Conservation (phyloP, 2,888 invertebrate genomes). For the Trichopoda pennipes region DNA sequence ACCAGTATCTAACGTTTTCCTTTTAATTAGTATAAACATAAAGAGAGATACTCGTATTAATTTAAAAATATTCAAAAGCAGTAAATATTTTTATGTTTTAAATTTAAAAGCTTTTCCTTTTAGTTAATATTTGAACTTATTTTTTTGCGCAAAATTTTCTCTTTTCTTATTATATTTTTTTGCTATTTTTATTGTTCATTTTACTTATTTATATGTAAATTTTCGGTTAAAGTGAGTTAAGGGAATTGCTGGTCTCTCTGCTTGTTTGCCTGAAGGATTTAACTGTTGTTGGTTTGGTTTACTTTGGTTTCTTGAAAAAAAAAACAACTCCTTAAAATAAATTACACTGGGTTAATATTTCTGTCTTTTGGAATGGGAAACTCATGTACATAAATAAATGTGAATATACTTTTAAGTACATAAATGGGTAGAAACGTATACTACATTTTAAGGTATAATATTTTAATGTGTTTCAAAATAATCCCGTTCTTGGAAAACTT, state of each 20-base stretch:
- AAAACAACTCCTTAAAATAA: constrained; percentile 42
- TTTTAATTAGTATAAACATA: constrained; percentile 6
- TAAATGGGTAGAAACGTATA: too few relatives aligned
- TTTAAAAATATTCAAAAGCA: background rate
- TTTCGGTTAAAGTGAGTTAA: constrained; percentile 51
- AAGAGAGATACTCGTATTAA: constrained; percentile 1
- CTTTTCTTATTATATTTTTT: constrained; percentile 2
- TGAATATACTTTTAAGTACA: background rate
- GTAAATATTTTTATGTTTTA: constrained; percentile 9
- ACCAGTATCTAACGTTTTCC: background rate
- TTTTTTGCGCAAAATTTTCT: constrained; percentile 8
- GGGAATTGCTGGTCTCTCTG: constrained; percentile 14
- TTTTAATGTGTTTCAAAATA: too few relatives aligned
- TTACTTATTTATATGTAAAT: constrained; percentile 66
- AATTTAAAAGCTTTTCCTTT: constrained; percentile 43
- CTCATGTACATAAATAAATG: constrained; percentile 8
- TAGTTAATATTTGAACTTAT: constrained; percentile 36
- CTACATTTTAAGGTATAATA: too few relatives aligned
- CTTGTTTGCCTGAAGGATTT: constrained; percentile 29
- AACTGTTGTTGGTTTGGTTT: constrained; percentile 36
- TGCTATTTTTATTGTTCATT: constrained; percentile 37
- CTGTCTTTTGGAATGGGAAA: constrained; percentile 14
- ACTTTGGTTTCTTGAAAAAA: constrained; percentile 22
- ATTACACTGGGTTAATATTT: constrained; percentile 16
- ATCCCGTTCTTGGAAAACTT: too few relatives aligned